phyloP scores from a whole-genome alignment of 1,140 invertebrate species.

The Vanessa atalanta region DNA sequence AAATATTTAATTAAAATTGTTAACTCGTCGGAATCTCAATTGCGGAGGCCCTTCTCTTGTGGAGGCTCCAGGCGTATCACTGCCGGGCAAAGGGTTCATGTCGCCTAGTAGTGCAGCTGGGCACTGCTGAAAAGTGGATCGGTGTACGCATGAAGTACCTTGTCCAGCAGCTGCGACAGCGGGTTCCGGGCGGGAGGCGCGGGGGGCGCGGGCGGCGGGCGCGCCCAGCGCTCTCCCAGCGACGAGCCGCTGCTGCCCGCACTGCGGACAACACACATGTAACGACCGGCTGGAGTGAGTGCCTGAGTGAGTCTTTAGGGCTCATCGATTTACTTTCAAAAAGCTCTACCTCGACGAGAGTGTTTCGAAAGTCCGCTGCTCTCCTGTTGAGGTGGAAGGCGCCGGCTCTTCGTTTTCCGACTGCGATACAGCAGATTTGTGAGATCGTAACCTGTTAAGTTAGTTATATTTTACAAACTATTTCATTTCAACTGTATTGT shows the following conservation, averaged over 20 bases:
- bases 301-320: too few relatives aligned
- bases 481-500: not conserved
- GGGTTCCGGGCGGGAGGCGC: conserved; percentile 50
- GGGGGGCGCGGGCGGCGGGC: conserved; percentile 28
- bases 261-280: conserved; percentile 31
- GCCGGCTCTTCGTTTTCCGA: conserved; percentile 65
- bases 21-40: too few relatives aligned
- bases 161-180: conserved; percentile 63
- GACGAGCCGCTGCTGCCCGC: conserved; percentile 69
- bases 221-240: conserved; percentile 56
- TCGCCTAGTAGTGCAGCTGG: too few relatives aligned
- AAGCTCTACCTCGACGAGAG: conserved; percentile 60
- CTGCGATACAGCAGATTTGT: conserved; percentile 66
- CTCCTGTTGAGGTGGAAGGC: conserved; percentile 60
- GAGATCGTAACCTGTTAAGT: conserved; percentile 58
- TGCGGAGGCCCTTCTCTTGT: too few relatives aligned
- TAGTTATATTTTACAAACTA: not conserved
- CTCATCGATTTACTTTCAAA: too few relatives aligned
- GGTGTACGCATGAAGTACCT: conserved; percentile 39
- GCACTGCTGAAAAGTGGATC: too few relatives aligned
- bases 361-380: conserved; percentile 58
- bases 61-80: too few relatives aligned
- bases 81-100: too few relatives aligned
- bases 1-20: too few relatives aligned
- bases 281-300: too few relatives aligned